Base-by-base conservation (phyloP, 2,888 invertebrate genomes). In the Erannis defoliaria region DNA sequence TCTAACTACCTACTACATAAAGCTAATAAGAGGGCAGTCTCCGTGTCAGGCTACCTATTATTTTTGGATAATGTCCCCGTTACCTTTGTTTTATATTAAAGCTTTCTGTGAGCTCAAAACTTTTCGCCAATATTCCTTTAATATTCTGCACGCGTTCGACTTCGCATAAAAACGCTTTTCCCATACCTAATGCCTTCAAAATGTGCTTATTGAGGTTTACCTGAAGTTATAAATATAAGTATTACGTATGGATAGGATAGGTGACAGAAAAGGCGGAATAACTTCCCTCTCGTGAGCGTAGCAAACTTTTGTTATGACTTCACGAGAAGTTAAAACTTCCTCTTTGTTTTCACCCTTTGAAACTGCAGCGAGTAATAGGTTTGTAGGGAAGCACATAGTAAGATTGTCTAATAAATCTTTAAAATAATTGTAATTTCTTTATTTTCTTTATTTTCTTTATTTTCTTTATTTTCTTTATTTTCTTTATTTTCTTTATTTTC, bases 131-230 rank as follows among this genome's bases (percentile, higher is more conserved):
- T 75, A 73, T 72, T 64, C 67, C 61, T 70, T 81, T 77, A 70
- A 72, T 75, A 85, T 84, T 82, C 83, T 31, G 66, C 62, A 72
- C 85, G 84, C 87, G 87, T 75, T 71, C 75, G 71, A 71, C 68
- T 81, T 71, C 72, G 75, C 76, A 80, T 82, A 84, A 84, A 85
- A 85, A 82, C 74, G 76, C 71, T 74, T 76, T 71, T 74, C 67
- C 73, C 73, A 71, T 72, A 75, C 73, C 72, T 74, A 74, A 82
- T 78, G 83, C 77, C 70, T 79, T 70, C 68, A 78, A 81, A 14
- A 83, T 82, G 82, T 75, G 72, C 76, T 77, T 76, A 81, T 84
- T 78, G 70, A 68, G 70, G 67, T 67, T 60, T 60, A 55, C 61
- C 55, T 61, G 37, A 43, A 50, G 26, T 48, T 49, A 42, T 43